phyloP scores from a whole-genome alignment of 2,113 vertebrate genomes.

The Gyps fulvus region DNA sequence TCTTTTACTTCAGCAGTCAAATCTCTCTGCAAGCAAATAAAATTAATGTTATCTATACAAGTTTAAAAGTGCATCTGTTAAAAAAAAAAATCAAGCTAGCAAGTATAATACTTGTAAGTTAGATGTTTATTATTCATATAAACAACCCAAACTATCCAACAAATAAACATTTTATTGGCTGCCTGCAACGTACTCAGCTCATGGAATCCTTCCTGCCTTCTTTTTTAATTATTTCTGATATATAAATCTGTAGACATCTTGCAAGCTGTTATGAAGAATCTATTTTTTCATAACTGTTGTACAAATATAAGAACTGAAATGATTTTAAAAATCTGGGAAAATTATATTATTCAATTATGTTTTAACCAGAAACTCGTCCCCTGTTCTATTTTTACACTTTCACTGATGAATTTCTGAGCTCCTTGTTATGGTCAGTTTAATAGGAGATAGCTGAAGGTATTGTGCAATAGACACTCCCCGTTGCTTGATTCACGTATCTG shows the following conservation, averaged over 20 bases:
- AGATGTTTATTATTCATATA: background rate
- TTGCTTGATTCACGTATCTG: background rate
- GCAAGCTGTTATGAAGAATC: background rate
- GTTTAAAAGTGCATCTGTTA: background rate
- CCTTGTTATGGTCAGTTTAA: background rate
- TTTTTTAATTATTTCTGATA: conserved; percentile 25
- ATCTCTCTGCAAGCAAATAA: background rate
- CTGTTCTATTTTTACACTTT: background rate
- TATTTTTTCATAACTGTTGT: background rate
- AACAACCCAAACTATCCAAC: background rate
- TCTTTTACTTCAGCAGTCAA: background rate
- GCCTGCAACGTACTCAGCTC: background rate
- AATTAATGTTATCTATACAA: background rate
- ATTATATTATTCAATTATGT: background rate
- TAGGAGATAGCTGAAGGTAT: background rate
- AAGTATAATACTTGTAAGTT: background rate
- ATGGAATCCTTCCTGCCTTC: background rate
- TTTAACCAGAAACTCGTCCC: background rate
- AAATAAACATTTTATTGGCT: background rate
- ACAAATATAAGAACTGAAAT: background rate
- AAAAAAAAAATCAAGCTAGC: background rate
- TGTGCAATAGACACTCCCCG: background rate
- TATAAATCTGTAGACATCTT: background rate
- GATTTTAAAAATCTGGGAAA: background rate
- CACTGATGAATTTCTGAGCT: background rate